Base-by-base conservation (phyloP, 1,140 invertebrate species). In the Ptiloglossa arizonensis region DNA sequence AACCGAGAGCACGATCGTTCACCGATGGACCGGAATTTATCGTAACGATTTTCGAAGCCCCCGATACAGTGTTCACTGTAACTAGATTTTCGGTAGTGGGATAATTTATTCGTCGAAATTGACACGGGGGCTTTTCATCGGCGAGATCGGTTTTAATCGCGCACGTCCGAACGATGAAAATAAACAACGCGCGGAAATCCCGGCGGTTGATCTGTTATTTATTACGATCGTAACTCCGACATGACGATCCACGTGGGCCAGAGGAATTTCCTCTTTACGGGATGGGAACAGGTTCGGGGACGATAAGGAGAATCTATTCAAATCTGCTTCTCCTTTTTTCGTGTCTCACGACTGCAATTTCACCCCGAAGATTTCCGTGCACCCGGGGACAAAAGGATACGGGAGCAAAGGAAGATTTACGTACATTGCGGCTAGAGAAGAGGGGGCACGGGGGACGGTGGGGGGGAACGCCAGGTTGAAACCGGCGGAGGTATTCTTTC, bases 401-500 rank as follows among this genome's bases (percentile, higher is more conserved):
- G 22, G 15, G 50, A 29, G 52, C 32, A 17, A 13, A 52, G 35
- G 54, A 75, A 75, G 73, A 75, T 75, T 75, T 75, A 75, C 73
- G 73, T 75, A 59, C 73, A 68, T 75, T 56, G 52, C 35, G 64
- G 27, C 41, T 6, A 35, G 24, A 22, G 38, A 24, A 38, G 56
- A 17, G n/a, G 13, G 27, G 29, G 32, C 24, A 15, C 8, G 52
- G 11, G 1, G 15, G 24, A 4, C 8, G 1, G 5, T 50, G 22
- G 17, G n/a, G 1, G 46, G 9, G 15, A 32, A 27, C n/a, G n/a
- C n/a, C n/a, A n/a, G n/a, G n/a, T n/a, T 17, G 29, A 38, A n/a
- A 57, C 46, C 59, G 46, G 38, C 17, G 50, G 52, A 83, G 67
- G 62, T 76, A 80, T 84, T 84, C 71, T 71, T 83, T 63, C 67